Evolutionary conservation across 2,113 vertebrate genomes (phyloP), one percentile per base, ranked within the genome.

Genomic region (Chrysemys picta): DNA sequence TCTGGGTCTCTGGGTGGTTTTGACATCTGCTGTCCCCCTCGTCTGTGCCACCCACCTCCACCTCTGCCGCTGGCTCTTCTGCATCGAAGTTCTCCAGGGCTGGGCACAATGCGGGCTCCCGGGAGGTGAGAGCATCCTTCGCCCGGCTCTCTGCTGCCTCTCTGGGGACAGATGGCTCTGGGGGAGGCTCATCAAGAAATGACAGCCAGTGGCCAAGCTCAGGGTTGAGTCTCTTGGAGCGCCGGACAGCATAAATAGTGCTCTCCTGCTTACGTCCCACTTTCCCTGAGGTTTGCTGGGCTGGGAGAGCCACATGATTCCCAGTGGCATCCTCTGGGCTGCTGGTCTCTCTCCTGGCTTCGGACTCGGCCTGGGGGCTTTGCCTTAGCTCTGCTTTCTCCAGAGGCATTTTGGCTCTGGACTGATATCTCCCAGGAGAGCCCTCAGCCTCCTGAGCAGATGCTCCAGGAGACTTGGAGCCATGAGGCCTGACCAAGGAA

Each of bases 211-310:
- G 96, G 17, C 98, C 97, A 0, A 99, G 97, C 94, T 98, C 97
- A 3, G 99, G 97, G 98, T 99, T 99, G 96, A 99, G 98, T 84
- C 99, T 99, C 29, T 99, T 98, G 24, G 99, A 99, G 8, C 99
- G 99, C 42, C 99, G 98, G 11, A 99, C 99, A 0, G 99, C 97
- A 93, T 98, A 99, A 97, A 91, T 87, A 6, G 95, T 88, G 97
- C 78, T 98, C 95, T 94, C 99, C 94, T 8, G 97, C 92, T 96
- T 98, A 96, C 92, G 98, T 50, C 95, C 93, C 16, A 25, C 90
- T 90, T 98, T 98, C 5, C 91, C 94, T 0, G 12, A 2, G 2
- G 90, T 47, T 59, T 84, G 0, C 85, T 93, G 91, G 1, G 82
- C 87, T 0, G 3, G n/a, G 82, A 47, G 5, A 7, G 91, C 84